Conservation (phyloP, 2,888 invertebrate genomes). For the Eulithis prunata region DNA sequence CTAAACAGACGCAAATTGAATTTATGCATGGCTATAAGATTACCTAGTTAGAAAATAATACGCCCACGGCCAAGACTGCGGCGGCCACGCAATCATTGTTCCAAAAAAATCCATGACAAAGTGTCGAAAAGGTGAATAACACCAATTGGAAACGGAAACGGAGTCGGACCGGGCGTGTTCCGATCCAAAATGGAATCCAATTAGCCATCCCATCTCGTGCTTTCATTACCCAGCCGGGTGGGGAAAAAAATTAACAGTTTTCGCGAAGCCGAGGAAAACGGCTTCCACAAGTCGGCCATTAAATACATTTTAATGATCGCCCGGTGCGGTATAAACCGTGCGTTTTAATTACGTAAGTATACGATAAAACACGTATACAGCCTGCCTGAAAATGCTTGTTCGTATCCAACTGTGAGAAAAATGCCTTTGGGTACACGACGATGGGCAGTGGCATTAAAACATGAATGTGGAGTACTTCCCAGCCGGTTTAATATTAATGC, state of each 20-base stretch:
- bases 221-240: slow-evolving; percentile 65
- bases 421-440: slow-evolving; percentile 42
- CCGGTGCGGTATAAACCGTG: slow-evolving; percentile 52
- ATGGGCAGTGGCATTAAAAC: slow-evolving; percentile 38
- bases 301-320: slow-evolving; percentile 64
- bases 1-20: slow-evolving; percentile 28
- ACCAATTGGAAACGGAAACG: slow-evolving; percentile 56
- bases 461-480: slow-evolving; percentile 21
- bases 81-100: slow-evolving; percentile 29
- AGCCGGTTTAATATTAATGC: slow-evolving; percentile 22
- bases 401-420: slow-evolving; percentile 49
- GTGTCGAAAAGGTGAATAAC: slow-evolving; percentile 62
- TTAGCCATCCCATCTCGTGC: slow-evolving; percentile 72
- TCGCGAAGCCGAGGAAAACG: slow-evolving; percentile 58
- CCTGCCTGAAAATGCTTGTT: slow-evolving; percentile 44
- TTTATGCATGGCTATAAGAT: slow-evolving; percentile 34
- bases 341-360: slow-evolving; percentile 61
- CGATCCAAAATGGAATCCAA: slow-evolving; percentile 78
- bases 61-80: slow-evolving; percentile 29
- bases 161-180: slow-evolving; percentile 58
- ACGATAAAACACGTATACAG: slow-evolving; percentile 56
- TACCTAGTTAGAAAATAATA: slow-evolving; percentile 39
- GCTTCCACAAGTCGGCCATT: slow-evolving; percentile 63
- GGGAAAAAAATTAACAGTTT: slow-evolving; percentile 55
- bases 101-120: slow-evolving; percentile 56